Conservation (phyloP, 1,140 invertebrate species). For the Drosophila fuyamai region DNA sequence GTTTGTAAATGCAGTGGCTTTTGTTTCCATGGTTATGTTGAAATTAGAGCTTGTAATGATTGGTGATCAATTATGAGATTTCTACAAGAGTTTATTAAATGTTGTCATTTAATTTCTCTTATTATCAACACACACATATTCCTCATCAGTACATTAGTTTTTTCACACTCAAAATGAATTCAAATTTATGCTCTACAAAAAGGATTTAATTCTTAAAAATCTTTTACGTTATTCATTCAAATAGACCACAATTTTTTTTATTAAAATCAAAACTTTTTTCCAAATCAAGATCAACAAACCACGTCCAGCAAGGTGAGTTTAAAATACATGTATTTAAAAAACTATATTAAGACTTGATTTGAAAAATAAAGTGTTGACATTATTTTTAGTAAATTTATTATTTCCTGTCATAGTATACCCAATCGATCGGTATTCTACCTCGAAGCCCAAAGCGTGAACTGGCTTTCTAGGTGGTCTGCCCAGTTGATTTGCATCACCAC, state of each 20-base stretch:
- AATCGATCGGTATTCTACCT: conserved; percentile 5
- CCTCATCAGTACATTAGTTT: no score
- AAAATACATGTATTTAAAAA: no score
- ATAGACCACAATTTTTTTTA: no score
- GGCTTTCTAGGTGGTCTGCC: conserved; percentile 40
- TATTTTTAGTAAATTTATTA: neutral
- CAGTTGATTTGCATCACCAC: conserved; percentile 30
- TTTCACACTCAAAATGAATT: no score
- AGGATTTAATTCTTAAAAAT: no score
- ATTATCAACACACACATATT: no score
- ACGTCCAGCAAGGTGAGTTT: no score
- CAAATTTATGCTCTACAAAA: no score
- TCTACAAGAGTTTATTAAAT: neutral
- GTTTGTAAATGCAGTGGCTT: conserved; percentile 31
- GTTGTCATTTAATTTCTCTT: no score
- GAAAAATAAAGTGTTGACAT: neutral
- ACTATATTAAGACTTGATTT: neutral
- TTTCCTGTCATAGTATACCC: conserved; percentile 6
- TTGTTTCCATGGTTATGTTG: conserved; percentile 14
- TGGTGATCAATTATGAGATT: conserved; percentile 10
- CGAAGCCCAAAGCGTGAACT: neutral
- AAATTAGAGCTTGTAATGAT: conserved; percentile 29
- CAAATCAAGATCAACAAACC: no score
- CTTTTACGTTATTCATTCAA: no score
- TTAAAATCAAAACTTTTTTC: neutral